These are phyloP conservation scores for Caenorhabditis sp. DNA, from an alignment of 2,888 invertebrate species.

Conservation along the genomic window DNA sequence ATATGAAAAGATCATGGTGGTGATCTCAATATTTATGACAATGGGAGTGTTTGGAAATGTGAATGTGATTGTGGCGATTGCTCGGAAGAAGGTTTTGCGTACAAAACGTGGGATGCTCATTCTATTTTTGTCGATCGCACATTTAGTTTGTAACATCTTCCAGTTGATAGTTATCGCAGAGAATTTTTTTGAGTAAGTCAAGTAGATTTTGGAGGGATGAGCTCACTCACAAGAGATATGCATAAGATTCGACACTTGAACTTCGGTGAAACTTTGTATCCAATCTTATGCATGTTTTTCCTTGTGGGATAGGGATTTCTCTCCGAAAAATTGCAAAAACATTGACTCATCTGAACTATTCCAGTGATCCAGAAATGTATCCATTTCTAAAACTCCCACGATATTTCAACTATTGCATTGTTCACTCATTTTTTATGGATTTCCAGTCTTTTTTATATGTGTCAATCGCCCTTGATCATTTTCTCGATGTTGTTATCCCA, in stretches of 20 bases:
- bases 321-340: no score
- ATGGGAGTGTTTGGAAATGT: constrained; percentile 33
- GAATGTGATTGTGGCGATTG: constrained; percentile 32
- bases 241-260: no score
- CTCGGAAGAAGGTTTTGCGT: constrained; percentile 23
- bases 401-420: constrained; percentile 26
- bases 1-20: not conserved
- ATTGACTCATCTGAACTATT: no score
- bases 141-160: constrained; percentile 28
- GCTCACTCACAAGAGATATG: no score
- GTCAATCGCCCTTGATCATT: constrained; percentile 22
- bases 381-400: no score
- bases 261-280: no score
- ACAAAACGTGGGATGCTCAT: constrained; percentile 39
- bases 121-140: constrained; percentile 14
- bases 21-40: constrained; percentile 11
- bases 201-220: not conserved
- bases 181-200: not conserved
- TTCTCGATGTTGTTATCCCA: constrained; percentile 20
- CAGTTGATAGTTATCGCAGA: constrained; percentile 4
- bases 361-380: no score
- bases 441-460: constrained; percentile 31
- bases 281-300: no score
- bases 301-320: no score
- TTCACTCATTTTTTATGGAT: constrained; percentile 19